These are phyloP conservation scores for Cinclus cinclus DNA, from an alignment of 2,113 vertebrate genomes.

Conservation along the genomic window DNA sequence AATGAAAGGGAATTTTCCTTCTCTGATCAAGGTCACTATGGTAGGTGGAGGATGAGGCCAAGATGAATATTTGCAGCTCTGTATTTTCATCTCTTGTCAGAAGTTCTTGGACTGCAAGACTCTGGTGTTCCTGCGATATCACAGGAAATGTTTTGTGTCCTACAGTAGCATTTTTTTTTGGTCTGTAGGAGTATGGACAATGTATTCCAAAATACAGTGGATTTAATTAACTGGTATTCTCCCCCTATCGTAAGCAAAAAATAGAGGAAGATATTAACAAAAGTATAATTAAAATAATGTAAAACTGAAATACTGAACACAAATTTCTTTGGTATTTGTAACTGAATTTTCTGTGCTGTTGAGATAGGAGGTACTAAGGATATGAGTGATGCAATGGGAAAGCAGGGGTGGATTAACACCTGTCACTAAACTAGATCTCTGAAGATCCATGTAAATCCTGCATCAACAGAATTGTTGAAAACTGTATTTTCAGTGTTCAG, in stretches of 20 bases:
- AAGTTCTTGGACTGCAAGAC: not conserved
- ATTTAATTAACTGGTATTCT: not conserved
- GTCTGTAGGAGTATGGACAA: not conserved
- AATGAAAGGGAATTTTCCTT: not conserved
- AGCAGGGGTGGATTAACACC: not conserved
- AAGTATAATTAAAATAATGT: not conserved
- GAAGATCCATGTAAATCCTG: not conserved
- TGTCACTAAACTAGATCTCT: not conserved
- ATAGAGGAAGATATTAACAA: not conserved
- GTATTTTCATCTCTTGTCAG: not conserved
- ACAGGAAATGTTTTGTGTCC: not conserved
- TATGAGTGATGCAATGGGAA: not conserved
- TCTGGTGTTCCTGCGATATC: not conserved
- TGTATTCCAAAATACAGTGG: not conserved
- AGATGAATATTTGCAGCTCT: not conserved
- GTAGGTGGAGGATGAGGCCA: not conserved
- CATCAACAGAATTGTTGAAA: not conserved
- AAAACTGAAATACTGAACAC: not conserved
- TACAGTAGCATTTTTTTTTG: not conserved
- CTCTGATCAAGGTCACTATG: not conserved
- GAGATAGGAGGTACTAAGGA: not conserved
- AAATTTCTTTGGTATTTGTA: not conserved
- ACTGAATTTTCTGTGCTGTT: not conserved
- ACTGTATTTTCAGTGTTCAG: not conserved
- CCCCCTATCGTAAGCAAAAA: not conserved